Evolutionary conservation across 2,113 vertebrate genomes (phyloP).

Genomic region (Recurvirostra avosetta): DNA sequence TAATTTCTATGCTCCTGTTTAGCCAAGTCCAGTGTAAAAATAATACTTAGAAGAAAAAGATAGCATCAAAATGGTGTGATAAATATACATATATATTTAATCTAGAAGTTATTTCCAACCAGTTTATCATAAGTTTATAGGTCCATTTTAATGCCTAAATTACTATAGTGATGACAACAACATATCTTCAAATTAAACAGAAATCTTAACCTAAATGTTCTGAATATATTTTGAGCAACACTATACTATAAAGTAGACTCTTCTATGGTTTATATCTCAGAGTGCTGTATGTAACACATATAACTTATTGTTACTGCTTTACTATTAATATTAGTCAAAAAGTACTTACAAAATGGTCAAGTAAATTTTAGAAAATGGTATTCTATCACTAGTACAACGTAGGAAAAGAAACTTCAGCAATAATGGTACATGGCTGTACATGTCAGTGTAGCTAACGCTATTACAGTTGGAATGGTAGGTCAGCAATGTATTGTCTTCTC

Average conservation of each 20-base stretch:
- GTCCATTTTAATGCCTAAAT: neutral
- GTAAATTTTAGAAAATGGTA: neutral
- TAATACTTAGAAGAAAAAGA: no score
- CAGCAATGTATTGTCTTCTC: neutral
- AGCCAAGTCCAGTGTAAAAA: no score
- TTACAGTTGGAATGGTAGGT: neutral
- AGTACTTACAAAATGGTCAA: neutral
- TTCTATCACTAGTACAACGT: neutral
- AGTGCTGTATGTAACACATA: neutral
- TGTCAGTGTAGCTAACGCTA: neutral
- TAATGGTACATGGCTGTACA: neutral
- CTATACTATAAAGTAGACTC: neutral
- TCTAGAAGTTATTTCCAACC: neutral
- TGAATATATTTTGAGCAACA: neutral
- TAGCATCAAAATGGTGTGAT: no score
- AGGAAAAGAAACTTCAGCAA: neutral
- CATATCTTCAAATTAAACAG: neutral
- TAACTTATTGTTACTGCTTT: neutral
- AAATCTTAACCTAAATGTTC: neutral
- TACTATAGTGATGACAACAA: neutral
- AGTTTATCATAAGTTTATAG: neutral
- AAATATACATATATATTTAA: no score
- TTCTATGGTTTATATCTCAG: constrained; percentile 15
- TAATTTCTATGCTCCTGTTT: no score
- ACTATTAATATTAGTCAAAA: constrained; percentile 2